A percentile compares a stretch with the other conserved stretches of the same genome.
phyloP scores from a whole-genome alignment of 2,888 invertebrate species.

The Nomada lathburiana region DNA sequence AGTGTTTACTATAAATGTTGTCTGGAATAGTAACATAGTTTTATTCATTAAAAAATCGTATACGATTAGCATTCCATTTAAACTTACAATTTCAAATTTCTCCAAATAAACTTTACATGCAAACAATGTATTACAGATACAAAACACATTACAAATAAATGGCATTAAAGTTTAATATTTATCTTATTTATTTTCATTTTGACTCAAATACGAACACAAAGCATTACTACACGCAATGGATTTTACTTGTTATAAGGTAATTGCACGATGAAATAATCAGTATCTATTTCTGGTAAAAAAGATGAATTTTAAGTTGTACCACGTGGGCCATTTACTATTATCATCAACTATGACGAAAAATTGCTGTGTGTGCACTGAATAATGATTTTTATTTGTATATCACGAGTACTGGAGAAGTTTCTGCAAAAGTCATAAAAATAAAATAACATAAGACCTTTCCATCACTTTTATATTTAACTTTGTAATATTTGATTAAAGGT shows the following conservation, averaged over 20 bases:
- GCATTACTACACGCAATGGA: no score
- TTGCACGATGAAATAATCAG: neutral
- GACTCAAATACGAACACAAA: neutral
- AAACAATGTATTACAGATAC: neutral
- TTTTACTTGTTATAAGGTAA: neutral
- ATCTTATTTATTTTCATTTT: neutral
- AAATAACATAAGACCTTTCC: neutral
- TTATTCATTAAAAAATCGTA: neutral
- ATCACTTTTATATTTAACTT: neutral
- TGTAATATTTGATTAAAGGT: conserved; percentile 13
- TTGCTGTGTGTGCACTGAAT: neutral
- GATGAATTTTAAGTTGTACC: no score
- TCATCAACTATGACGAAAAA: neutral
- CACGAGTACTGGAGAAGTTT: neutral
- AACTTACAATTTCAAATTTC: conserved; percentile 3
- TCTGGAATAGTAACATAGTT: no score
- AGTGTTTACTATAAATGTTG: neutral
- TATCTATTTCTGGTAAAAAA: no score
- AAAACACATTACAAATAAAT: neutral
- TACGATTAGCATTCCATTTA: neutral
- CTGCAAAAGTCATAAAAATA: neutral
- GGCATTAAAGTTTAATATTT: conserved; percentile 12
- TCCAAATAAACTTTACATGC: neutral
- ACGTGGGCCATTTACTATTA: no score
- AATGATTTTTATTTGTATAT: neutral